Evolutionary conservation across 1,140 invertebrate species (phyloP).

Genomic region (Linepithema humile): DNA sequence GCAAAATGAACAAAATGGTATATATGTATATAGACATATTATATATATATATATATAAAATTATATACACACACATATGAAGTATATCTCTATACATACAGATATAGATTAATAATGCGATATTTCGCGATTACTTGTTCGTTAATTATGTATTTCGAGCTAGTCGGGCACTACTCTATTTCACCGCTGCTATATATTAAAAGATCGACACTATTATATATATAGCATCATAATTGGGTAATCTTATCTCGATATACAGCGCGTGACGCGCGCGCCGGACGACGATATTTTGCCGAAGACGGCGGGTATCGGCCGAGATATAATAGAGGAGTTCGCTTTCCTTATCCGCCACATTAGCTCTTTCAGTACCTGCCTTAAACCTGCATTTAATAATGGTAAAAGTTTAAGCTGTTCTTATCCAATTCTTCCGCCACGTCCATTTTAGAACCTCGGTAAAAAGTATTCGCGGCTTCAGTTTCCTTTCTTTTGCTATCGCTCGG

Average conservation of each 20-base stretch:
- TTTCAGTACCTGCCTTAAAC: constrained; percentile 51
- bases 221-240: constrained; percentile 36
- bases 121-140: constrained; percentile 74
- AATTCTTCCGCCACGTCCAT: background rate
- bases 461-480: background rate
- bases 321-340: constrained; percentile 37
- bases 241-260: constrained; percentile 30
- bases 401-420: too few relatives aligned
- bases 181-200: constrained; percentile 43
- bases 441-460: background rate
- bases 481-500: background rate
- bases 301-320: constrained; percentile 16
- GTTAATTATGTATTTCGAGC: constrained; percentile 70
- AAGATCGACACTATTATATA: constrained; percentile 32
- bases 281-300: background rate
- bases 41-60: constrained; percentile 56
- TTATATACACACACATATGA: constrained; percentile 30
- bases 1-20: constrained; percentile 64
- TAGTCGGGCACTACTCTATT: constrained; percentile 71
- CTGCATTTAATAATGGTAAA: constrained; percentile 43
- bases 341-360: constrained; percentile 48
- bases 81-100: constrained; percentile 57
- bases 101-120: constrained; percentile 63
- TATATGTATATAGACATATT: constrained; percentile 66
- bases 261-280: background rate